Evolutionary conservation across 2,113 vertebrate species (phyloP).

Genomic region (Paralichthys olivaceus): DNA sequence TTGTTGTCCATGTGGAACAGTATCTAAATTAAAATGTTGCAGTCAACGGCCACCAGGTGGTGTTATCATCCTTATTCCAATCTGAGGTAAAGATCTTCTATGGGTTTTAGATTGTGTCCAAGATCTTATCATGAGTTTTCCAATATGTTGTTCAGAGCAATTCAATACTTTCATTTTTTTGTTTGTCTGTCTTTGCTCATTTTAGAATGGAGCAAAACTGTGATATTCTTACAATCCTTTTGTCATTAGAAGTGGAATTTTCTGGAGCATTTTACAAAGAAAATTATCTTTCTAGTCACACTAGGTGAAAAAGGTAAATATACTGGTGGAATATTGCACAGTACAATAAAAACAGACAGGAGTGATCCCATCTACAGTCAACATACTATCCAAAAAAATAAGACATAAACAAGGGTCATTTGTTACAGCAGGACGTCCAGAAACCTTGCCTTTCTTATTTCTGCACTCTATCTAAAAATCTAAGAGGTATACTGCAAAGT

Average conservation of each 20-base stretch:
- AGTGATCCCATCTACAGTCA: conserved; percentile 23
- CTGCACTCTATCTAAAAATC: conserved; percentile 12
- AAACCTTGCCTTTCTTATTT: conserved; percentile 15
- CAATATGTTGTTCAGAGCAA: background rate
- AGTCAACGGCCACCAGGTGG: conserved; percentile 65
- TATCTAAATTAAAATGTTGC: conserved; percentile 53
- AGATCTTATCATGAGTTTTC: conserved; percentile 6
- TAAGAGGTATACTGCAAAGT: conserved; percentile 49
- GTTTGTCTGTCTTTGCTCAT: conserved; percentile 1
- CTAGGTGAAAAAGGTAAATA: conserved; percentile 40
- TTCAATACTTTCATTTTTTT: background rate
- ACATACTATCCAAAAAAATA: conserved; percentile 17
- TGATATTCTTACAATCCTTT: background rate
- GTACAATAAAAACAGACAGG: conserved; percentile 31
- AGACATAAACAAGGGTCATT: conserved; percentile 37
- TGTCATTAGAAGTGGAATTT: conserved; percentile 12
- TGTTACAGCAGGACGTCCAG: conserved; percentile 50
- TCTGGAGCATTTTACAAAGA: conserved; percentile 34
- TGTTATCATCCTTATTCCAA: conserved; percentile 42
- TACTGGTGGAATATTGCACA: conserved; percentile 19
- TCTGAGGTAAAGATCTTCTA: background rate
- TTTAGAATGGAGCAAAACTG: background rate
- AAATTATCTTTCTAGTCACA: conserved; percentile 54
- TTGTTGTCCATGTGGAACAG: background rate
- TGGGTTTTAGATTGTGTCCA: background rate